Conservation (phyloP, 2,113 vertebrate species). For the Acrocephalus kingi region DNA sequence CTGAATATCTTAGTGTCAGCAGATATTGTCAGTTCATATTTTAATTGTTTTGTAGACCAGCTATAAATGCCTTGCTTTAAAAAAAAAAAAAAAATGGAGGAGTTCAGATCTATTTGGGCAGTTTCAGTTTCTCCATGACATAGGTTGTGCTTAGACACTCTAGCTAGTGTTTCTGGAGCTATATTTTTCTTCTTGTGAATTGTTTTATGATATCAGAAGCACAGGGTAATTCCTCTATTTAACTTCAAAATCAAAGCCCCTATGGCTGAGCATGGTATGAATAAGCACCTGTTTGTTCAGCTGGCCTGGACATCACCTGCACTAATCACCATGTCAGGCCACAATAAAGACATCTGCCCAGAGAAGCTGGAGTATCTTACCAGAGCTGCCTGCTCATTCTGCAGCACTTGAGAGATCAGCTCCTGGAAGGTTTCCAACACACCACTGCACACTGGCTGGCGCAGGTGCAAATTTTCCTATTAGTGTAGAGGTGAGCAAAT, state of each 20-base stretch:
- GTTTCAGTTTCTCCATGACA: background rate
- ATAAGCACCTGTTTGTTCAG: background rate
- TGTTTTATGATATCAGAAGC: background rate
- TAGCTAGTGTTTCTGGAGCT: background rate
- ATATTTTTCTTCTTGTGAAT: background rate
- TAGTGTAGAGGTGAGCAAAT: background rate
- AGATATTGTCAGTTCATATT: background rate
- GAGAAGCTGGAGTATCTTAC: background rate
- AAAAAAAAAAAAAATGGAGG: background rate
- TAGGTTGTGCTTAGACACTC: fast-evolving
- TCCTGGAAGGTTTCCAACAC: background rate
- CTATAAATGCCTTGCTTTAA: background rate
- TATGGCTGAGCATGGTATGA: background rate
- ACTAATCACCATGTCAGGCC: background rate
- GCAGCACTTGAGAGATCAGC: background rate
- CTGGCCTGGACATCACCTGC: background rate
- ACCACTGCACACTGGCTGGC: background rate
- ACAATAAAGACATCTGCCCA: background rate
- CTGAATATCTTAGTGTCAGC: background rate
- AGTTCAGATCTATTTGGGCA: too few relatives aligned
- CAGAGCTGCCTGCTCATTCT: background rate
- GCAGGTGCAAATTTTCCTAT: background rate
- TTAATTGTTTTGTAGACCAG: background rate
- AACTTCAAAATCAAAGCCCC: background rate
- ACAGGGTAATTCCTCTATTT: background rate